A percentile compares a stretch with the other conserved stretches of the same genome.
Conservation (phyloP, 2,888 invertebrate genomes). For the Cryptocheilus praepositus region DNA sequence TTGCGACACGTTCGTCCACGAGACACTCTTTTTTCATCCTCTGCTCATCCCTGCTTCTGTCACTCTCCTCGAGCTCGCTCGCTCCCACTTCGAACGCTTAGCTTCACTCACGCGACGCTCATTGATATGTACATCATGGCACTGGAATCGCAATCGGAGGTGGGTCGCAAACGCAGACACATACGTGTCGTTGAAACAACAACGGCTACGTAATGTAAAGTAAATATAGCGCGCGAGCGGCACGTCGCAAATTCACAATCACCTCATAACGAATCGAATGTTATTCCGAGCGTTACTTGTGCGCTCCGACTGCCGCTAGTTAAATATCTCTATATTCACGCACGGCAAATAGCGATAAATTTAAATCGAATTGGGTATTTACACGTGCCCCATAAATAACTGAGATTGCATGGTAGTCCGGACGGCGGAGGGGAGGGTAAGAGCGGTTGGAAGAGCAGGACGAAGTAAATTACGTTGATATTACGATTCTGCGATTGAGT, state of each 20-base stretch:
- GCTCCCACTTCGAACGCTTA: background rate
- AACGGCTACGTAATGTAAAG: constrained; percentile 51
- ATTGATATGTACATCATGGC: constrained; percentile 44
- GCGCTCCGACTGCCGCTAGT: constrained; percentile 33
- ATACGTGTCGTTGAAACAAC: constrained; percentile 43
- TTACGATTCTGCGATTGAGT: no score
- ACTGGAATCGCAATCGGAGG: constrained; percentile 30
- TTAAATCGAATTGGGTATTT: constrained; percentile 54
- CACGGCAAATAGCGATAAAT: constrained; percentile 51
- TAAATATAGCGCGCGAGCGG: constrained; percentile 46
- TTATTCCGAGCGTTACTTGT: constrained; percentile 41
- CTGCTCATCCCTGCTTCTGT: background rate
- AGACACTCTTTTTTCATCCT: background rate
- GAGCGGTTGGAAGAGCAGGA: background rate
- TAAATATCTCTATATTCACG: constrained; percentile 53
- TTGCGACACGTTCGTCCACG: background rate
- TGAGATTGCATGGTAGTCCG: constrained; percentile 21
- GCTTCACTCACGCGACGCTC: constrained; percentile 16
- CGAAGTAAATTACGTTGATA: background rate
- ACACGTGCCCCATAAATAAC: constrained; percentile 43
- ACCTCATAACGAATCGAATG: constrained; percentile 58
- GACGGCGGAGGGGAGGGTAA: background rate
- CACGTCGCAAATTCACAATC: constrained; percentile 58
- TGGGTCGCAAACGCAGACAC: constrained; percentile 26
- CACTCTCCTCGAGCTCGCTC: background rate